These are phyloP conservation scores for Acanthopleura granulata DNA, from an alignment of 2,888 invertebrate species.

Conservation along the genomic window DNA sequence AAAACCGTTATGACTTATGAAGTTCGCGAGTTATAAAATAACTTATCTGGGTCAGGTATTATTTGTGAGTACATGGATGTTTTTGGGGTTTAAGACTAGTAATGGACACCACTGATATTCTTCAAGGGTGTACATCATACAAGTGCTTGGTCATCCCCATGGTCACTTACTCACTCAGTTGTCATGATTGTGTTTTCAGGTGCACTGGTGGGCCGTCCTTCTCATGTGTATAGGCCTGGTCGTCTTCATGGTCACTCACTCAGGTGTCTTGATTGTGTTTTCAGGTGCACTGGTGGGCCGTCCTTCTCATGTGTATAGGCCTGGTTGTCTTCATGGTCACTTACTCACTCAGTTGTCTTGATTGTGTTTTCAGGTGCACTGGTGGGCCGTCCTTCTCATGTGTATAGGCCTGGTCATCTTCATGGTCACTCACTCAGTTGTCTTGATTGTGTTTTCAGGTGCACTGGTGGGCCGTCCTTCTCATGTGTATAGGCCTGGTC, in stretches of 20 bases:
- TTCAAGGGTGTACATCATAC: no score
- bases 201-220: conserved; percentile 77
- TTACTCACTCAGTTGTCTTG: no score
- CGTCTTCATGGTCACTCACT: conserved; percentile 97
- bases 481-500: conserved; percentile 83
- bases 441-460: conserved; percentile 51
- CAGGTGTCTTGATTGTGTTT: no score
- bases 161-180: no score
- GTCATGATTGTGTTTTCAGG: conserved; percentile 51
- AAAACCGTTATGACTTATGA: no score
- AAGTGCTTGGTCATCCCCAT: conserved; percentile 89
- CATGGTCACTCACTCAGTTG: no score
- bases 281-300: conserved; percentile 72
- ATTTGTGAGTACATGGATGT: no score
- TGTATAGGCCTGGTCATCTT: conserved; percentile 92
- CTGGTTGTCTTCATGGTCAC: conserved; percentile 94
- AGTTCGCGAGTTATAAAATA: no score
- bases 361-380: conserved; percentile 59
- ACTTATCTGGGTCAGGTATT: no score
- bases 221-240: conserved; percentile 92
- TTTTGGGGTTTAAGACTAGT: no score
- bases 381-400: conserved; percentile 83
- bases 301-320: conserved; percentile 94
- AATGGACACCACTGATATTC: no score
- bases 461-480: conserved; percentile 77